Conservation (phyloP, 64 coral and sea anemone species). For the Pocillopora damicornis region DNA sequence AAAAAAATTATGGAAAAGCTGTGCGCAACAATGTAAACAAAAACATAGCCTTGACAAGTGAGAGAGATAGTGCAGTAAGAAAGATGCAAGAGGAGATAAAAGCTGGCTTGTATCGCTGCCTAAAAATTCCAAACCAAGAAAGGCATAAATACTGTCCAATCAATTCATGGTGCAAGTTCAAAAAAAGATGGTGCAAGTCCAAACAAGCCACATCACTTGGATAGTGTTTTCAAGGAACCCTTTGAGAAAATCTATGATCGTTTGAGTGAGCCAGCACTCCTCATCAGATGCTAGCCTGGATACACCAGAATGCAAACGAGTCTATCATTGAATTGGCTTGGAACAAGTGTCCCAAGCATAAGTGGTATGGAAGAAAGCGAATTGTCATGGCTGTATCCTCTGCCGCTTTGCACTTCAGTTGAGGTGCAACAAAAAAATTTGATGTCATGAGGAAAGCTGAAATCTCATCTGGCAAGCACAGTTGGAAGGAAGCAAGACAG, state of each 20-base stretch:
- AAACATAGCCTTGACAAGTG: background rate
- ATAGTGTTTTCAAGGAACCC: background rate
- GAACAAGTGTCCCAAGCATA: slow-evolving; percentile 43
- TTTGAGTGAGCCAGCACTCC: slow-evolving; percentile 21
- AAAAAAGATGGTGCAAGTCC: background rate
- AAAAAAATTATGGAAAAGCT: slow-evolving; percentile 55
- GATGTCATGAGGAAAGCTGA: slow-evolving; percentile 9
- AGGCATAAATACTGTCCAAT: slow-evolving; percentile 40
- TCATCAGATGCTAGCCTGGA: slow-evolving; percentile 31
- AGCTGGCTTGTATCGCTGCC: slow-evolving; percentile 40
- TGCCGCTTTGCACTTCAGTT: slow-evolving; percentile 18
- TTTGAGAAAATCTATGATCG: background rate
- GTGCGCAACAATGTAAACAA: slow-evolving; percentile 43
- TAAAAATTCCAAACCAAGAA: slow-evolving; percentile 30
- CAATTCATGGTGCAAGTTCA: slow-evolving; percentile 25
- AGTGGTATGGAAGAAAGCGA: slow-evolving; percentile 30
- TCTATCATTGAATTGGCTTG: slow-evolving; percentile 33
- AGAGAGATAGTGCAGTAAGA: slow-evolving; percentile 26
- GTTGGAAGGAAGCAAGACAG: background rate
- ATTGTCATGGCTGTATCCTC: slow-evolving; percentile 15
- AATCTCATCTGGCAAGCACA: background rate
- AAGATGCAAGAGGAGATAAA: slow-evolving; percentile 37
- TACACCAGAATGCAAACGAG: slow-evolving; percentile 55
- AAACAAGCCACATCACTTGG: background rate
- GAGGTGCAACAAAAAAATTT: background rate